Percentiles rank a stretch among this genome's conserved stretches.
phyloP scores from a whole-genome alignment of 2,113 vertebrate species.

The Mirounga angustirostris region DNA sequence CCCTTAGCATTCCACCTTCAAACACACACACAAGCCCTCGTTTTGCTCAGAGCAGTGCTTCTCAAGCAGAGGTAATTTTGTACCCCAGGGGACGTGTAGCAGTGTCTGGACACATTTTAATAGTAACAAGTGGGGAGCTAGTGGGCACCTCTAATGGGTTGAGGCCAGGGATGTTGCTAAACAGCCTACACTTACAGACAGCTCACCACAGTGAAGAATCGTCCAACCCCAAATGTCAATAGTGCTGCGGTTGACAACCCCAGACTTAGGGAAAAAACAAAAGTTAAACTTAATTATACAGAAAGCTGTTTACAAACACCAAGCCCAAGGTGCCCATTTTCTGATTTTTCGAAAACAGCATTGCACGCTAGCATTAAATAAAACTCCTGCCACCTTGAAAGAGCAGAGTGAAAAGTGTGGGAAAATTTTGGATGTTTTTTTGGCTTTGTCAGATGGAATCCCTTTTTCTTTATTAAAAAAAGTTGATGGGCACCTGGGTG shows the following conservation, averaged over 20 bases:
- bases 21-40: neutral
- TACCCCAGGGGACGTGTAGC: too few relatives aligned
- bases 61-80: neutral
- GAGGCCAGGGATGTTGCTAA: neutral
- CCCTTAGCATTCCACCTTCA: neutral
- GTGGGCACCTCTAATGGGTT: neutral
- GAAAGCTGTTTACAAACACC: neutral
- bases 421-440: neutral
- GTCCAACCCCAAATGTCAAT: too few relatives aligned
- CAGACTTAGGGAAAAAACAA: neutral
- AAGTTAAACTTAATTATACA: neutral
- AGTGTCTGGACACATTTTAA: neutral
- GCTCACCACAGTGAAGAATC: neutral
- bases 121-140: neutral
- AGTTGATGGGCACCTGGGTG: neutral
- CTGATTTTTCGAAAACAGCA: neutral
- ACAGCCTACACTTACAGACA: fast-evolving
- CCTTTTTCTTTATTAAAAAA: neutral
- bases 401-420: neutral
- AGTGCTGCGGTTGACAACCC: neutral
- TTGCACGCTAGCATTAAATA: neutral
- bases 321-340: neutral
- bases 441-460: neutral
- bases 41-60: neutral
- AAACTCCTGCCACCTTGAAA: neutral